Percentiles rank a stretch among this genome's conserved stretches.
Conservation (phyloP, 1,140 invertebrate species). For the Neotoxoptera formosana region DNA sequence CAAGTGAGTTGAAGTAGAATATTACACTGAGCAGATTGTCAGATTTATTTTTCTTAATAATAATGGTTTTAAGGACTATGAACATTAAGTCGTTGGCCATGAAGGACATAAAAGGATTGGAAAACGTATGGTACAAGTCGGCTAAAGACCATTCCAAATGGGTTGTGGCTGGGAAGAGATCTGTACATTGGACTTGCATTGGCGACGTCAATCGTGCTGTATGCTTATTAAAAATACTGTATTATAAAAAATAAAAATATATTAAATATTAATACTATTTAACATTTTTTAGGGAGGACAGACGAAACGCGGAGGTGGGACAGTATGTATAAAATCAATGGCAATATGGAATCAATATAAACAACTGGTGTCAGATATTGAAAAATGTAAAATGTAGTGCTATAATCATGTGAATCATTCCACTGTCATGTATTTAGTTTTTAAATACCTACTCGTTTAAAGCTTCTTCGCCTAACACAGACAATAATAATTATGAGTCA, state of each 20-base stretch:
- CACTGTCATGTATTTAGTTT: constrained; percentile 90
- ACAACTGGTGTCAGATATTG: constrained; percentile 9
- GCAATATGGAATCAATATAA: constrained; percentile 65
- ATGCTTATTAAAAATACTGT: constrained; percentile 51
- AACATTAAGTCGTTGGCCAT: constrained; percentile 23
- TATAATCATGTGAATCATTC: constrained; percentile 68
- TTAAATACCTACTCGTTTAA: constrained; percentile 88
- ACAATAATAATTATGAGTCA: no score
- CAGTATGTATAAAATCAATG: constrained; percentile 73
- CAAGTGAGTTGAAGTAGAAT: neutral
- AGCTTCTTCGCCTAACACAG: constrained; percentile 73
- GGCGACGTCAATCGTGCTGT: constrained; percentile 93
- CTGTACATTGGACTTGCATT: constrained; percentile 72
- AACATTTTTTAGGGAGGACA: constrained; percentile 66
- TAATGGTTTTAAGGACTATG: constrained; percentile 29
- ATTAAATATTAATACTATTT: neutral
- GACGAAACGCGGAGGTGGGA: constrained; percentile 80
- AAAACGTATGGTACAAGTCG: constrained; percentile 74
- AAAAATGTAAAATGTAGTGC: constrained; percentile 28
- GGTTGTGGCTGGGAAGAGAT: constrained; percentile 78
- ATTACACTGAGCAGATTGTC: neutral
- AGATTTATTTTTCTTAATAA: neutral
- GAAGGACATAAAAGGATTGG: neutral
- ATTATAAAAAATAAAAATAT: neutral
- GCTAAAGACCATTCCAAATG: constrained; percentile 91